Conservation (phyloP, 2,888 invertebrate genomes). For the Anagyrus pseudococci region DNA sequence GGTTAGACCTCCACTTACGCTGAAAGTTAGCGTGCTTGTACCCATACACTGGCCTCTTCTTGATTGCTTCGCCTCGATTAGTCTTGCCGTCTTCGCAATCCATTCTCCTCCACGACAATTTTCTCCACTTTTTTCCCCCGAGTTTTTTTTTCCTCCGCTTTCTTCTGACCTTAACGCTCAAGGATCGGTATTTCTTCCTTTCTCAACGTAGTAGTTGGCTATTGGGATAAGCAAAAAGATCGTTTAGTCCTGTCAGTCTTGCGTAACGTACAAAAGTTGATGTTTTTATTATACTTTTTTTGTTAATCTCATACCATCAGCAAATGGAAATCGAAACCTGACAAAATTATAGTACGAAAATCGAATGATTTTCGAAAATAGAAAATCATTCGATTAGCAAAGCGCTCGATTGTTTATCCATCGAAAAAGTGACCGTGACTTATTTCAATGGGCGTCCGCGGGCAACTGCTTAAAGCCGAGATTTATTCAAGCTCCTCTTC, state of each 20-base stretch:
- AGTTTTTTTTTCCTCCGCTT: slow-evolving; percentile 9
- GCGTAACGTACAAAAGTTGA: slow-evolving; percentile 9
- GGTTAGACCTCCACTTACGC: neutral
- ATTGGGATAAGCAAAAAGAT: slow-evolving; percentile 28
- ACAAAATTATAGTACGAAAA: too few relatives aligned
- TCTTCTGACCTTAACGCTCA: slow-evolving; percentile 1
- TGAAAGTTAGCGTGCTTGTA: neutral
- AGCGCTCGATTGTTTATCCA: too few relatives aligned
- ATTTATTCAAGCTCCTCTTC: neutral
- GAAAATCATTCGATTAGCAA: too few relatives aligned
- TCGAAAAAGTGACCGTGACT: too few relatives aligned
- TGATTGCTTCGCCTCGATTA: slow-evolving; percentile 38
- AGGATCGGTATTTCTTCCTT: neutral
- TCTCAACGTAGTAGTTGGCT: too few relatives aligned
- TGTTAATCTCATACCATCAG: too few relatives aligned
- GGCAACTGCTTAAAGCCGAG: neutral
- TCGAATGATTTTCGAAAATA: too few relatives aligned
- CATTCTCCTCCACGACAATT: slow-evolving; percentile 28
- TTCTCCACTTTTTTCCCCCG: slow-evolving; percentile 21
- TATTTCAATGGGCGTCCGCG: too few relatives aligned
- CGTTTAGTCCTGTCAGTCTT: slow-evolving; percentile 7
- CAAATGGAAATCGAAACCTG: too few relatives aligned
- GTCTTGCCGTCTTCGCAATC: slow-evolving; percentile 34
- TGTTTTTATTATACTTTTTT: too few relatives aligned
- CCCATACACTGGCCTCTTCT: slow-evolving; percentile 13